Conservation (phyloP, 2,888 invertebrate genomes). For the Trichopoda pennipes region DNA sequence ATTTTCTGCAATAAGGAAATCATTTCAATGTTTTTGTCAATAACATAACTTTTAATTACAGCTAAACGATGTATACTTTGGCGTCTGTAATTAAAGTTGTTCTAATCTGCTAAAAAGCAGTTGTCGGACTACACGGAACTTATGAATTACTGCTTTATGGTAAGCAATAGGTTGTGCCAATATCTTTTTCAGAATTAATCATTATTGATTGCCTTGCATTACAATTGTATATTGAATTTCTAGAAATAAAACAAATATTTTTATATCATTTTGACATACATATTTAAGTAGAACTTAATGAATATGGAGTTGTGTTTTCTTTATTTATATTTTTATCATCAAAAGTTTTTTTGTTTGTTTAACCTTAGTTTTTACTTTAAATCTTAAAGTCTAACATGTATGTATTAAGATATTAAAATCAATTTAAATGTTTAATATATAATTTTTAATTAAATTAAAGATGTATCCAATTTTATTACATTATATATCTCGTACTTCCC, state of each 20-base stretch:
- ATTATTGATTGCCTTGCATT: neutral
- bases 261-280: conserved; percentile 55
- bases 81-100: too few species aligned
- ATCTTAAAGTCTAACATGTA: conserved; percentile 49
- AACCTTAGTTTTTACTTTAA: conserved; percentile 37
- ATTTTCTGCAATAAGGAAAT: too few species aligned
- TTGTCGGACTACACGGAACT: too few species aligned
- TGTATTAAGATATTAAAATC: conserved; percentile 31
- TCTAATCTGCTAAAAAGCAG: too few species aligned
- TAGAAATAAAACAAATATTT: conserved; percentile 19
- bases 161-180: neutral
- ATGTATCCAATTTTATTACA: conserved; percentile 36
- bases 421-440: conserved; percentile 54
- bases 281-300: conserved; percentile 65
- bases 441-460: conserved; percentile 45
- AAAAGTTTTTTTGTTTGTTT: conserved; percentile 46
- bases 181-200: neutral
- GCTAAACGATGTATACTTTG: too few species aligned
- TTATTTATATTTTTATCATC: conserved; percentile 49
- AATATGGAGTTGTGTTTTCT: conserved; percentile 60
- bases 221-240: neutral
- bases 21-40: too few species aligned
- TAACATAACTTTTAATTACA: too few species aligned
- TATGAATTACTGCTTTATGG: too few species aligned
- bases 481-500: conserved; percentile 22